phyloP scores from a whole-genome alignment of 2,888 invertebrate species.

The Cordilura impudica region DNA sequence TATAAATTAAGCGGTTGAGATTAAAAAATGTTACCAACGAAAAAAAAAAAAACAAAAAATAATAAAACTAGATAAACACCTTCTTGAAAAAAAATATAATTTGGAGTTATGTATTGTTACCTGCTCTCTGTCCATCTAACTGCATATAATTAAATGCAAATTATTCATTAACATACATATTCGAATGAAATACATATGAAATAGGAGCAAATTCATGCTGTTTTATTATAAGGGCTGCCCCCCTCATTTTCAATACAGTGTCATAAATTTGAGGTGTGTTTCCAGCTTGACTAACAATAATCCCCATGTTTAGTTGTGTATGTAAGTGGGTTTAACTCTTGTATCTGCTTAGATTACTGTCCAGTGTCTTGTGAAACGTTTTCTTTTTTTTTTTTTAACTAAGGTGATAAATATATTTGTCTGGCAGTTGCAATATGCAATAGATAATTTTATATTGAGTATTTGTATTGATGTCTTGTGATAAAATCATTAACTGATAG shows the following conservation, averaged over 20 bases:
- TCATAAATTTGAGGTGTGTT: constrained; percentile 38
- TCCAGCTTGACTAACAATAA: not conserved
- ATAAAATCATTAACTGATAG: constrained; percentile 18
- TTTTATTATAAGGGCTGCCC: constrained; percentile 2
- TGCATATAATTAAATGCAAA: constrained; percentile 53
- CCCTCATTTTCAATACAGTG: not conserved
- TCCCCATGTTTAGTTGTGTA: constrained; percentile 12
- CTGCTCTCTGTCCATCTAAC: not conserved
- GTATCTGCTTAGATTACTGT: constrained; percentile 1
- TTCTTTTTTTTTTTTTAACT: constrained; percentile 3
- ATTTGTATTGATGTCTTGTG: constrained; percentile 6
- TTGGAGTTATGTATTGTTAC: not conserved
- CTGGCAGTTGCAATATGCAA: not conserved
- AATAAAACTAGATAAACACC: constrained; percentile 25
- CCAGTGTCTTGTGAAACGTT: constrained; percentile 31
- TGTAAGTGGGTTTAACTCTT: not conserved
- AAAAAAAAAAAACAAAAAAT: no score
- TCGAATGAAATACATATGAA: not conserved
- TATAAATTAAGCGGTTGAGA: constrained; percentile 17
- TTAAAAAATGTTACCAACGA: not conserved
- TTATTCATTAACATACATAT: constrained; percentile 21
- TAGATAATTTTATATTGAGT: not conserved
- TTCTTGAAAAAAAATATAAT: constrained; percentile 1
- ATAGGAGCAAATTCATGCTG: constrained; percentile 15
- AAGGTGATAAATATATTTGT: constrained; percentile 19